Evolutionary conservation across 2,113 vertebrate species (phyloP).

Genomic region (Bufo gargarizans): DNA sequence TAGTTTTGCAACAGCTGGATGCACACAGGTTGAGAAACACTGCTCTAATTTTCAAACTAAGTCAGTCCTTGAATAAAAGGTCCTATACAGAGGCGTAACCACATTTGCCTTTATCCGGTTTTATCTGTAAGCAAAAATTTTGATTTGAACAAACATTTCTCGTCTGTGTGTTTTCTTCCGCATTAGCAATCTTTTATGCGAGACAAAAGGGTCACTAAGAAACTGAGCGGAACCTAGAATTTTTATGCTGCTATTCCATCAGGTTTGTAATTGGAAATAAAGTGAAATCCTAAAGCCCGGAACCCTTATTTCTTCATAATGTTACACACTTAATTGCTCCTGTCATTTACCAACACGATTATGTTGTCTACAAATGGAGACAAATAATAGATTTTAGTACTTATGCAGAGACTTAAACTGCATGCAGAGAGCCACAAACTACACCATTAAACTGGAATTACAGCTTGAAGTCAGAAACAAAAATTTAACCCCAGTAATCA

Average conservation of each 20-base stretch:
- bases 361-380: slow-evolving; percentile 66
- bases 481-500: slow-evolving; percentile 59
- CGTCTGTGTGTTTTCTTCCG: slow-evolving; percentile 11
- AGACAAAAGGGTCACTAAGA: slow-evolving; percentile 59
- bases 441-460: slow-evolving; percentile 65
- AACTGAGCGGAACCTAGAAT: slow-evolving; percentile 54
- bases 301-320: slow-evolving; percentile 64
- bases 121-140: slow-evolving; percentile 26
- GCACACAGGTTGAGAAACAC: no score
- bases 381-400: slow-evolving; percentile 65
- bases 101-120: slow-evolving; percentile 14
- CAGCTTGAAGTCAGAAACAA: slow-evolving; percentile 63
- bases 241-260: slow-evolving; percentile 57
- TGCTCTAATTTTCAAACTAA: no score
- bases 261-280: slow-evolving; percentile 63
- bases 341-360: slow-evolving; percentile 65
- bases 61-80: neutral
- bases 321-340: slow-evolving; percentile 62
- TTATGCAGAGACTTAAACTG: slow-evolving; percentile 66
- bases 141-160: slow-evolving; percentile 46
- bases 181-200: slow-evolving; percentile 47
- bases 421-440: slow-evolving; percentile 64
- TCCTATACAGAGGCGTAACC: neutral
- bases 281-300: slow-evolving; percentile 63
- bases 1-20: no score